These are phyloP conservation scores for Pseudochromis fuscus DNA, from an alignment of 2,797 vertebrate genomes.

Conservation along the genomic window DNA sequence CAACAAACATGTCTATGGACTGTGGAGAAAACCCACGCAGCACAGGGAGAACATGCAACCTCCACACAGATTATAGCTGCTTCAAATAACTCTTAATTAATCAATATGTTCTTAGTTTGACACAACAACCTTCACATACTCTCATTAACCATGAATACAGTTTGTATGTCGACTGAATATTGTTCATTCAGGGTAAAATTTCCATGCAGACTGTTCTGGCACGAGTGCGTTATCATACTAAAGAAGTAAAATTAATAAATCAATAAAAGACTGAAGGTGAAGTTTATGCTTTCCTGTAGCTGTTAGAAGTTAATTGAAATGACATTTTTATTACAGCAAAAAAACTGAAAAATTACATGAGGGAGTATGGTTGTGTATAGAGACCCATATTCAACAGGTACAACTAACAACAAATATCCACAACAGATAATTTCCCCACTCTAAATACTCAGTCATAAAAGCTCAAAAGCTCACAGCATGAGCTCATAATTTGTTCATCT, in stretches of 20 bases:
- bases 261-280: neutral
- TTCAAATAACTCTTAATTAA: too few species aligned
- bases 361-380: neutral
- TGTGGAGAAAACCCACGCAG: too few species aligned
- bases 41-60: too few species aligned
- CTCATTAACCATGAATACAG: neutral
- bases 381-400: too few species aligned
- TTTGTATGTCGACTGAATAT: neutral
- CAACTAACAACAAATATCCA: too few species aligned
- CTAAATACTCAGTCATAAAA: too few species aligned
- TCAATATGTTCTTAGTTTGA: neutral
- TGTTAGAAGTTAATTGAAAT: conserved; percentile 1
- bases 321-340: conserved; percentile 1
- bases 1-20: too few species aligned
- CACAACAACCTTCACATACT: neutral
- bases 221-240: too few species aligned
- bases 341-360: conserved; percentile 1
- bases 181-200: neutral
- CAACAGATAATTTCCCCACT: too few species aligned
- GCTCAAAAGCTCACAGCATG: neutral
- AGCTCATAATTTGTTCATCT: neutral
- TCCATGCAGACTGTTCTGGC: neutral
- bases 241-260: too few species aligned
- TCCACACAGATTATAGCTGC: too few species aligned
- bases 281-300: neutral